Base-by-base conservation (phyloP, 2,113 vertebrate genomes). In the Sebastes fasciatus region DNA sequence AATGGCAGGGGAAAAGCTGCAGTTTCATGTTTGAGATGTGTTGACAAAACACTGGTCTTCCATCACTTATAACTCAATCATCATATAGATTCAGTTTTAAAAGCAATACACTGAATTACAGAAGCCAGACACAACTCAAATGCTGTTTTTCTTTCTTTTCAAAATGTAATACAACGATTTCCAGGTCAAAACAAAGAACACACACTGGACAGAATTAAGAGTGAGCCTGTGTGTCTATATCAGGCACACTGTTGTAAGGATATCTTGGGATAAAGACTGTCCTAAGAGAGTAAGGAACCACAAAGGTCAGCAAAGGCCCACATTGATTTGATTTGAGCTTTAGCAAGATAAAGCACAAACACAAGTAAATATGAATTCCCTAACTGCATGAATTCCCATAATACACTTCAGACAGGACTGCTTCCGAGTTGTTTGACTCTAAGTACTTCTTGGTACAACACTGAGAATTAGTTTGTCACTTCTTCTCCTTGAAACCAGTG, bases 381-480 rank as follows among this genome's bases (percentile, higher is more conserved):
- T 17, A 11, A 48, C 12, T 48, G 58, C 6, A 71, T 7, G 34
- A 4, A 43, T 63, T 66, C 19, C 58, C 46, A 61, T 8, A 42
- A 66, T 19, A 51, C 8, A 65, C 54, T 60, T 55, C 2, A 21
- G 21, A 48, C 7, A 23, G 73, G 17, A 8, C 10, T 16, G n/a
- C 45, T 78, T 46, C 49, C 55, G 7, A 19, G 43, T 46, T 60
- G 7, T 61, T 65, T 63, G 16, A 54, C 58, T 62, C 19, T 40
- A 21, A 19, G 14, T 34, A 40, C 23, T 55, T 58, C n/a, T 55
- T 21, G 21, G 11, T 58, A 58, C 34, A 58, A 65, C 64, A 60
- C 21, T 54, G 7, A 65, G 74, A 52, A 70, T 78, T 6, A 74
- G 72, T 79, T 86, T 68, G 80, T 88, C 89, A 80, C 71, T 74